Base-by-base conservation (phyloP, 2,888 invertebrate genomes). In the Acanthosepion pharaonis region DNA sequence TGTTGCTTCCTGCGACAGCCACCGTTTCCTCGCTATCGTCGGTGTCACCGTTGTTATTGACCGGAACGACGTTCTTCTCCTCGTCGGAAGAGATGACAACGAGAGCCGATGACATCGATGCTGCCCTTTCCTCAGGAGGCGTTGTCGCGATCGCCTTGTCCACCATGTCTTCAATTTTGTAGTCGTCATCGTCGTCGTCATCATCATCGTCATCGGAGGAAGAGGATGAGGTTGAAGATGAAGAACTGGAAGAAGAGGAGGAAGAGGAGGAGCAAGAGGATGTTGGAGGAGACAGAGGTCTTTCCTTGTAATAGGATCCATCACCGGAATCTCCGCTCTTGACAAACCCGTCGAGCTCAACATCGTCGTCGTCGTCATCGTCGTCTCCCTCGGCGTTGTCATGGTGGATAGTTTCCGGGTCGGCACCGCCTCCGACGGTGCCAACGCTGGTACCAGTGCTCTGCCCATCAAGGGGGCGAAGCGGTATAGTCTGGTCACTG, bases 361-460 rank as follows among this genome's bases (percentile, higher is more conserved):
- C 93, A 51, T 93, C 93, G 49, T 93, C 93, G 49, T 93, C 93
- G n/a, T 93, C 92, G n/a, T 93, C 92, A 49, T 92, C 92, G 2
- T 51, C 51, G 18, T 49, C 93, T 15, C 25, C 49, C 4, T 93
- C 93, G 20, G 18, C 51, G 28, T 6, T 48, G 18, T 51, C 51
- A 28, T 28, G 28, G 93, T 53, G 51, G 51, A 93, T n/a, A 49
- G 49, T 49, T 93, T 93, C 93, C 11, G 33, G n/a, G 33, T 93
- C n/a, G 51, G n/a, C 51, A 28, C n/a, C 42, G n/a, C 49, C 92
- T 5, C 93, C 93, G 53, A 49, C 28, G 15, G 49, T 93, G n/a
- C 53, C 51, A 20, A 49, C 93, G 9, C 49, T 93, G 48, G 93
- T 49, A 51, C 49, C 93, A 51, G 51, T 49, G 53, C 93, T 93